A percentile compares a stretch with the other conserved stretches of the same genome.
phyloP scores from a whole-genome alignment of 2,113 vertebrate genomes.

The Halcyon malimbica region DNA sequence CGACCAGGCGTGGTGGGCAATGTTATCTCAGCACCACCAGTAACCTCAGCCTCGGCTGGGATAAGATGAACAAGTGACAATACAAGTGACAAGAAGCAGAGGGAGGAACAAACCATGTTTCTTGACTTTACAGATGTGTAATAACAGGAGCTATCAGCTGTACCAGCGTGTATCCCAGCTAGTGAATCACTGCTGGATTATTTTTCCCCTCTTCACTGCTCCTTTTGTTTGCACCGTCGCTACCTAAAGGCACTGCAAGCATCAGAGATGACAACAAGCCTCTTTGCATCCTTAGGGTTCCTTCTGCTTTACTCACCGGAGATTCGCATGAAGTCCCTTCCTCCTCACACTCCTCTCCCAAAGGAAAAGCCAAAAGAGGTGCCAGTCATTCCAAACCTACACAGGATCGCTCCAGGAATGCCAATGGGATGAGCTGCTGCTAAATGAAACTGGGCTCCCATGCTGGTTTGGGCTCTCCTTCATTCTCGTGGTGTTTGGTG shows the following conservation, averaged over 20 bases:
- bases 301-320: background rate
- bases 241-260: background rate
- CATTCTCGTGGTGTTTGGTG: too few species aligned
- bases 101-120: fast-evolving
- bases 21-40: background rate
- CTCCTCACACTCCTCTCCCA: background rate
- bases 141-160: fast-evolving
- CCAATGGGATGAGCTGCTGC: background rate
- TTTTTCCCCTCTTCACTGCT: background rate
- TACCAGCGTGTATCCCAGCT: background rate
- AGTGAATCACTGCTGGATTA: background rate
- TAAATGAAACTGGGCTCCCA: background rate
- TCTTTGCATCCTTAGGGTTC: fast-evolving
- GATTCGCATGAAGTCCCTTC: background rate
- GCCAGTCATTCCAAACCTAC: background rate
- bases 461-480: fast-evolving
- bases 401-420: background rate
- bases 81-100: background rate
- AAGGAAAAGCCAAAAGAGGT: background rate
- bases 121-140: background rate
- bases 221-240: fast-evolving
- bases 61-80: background rate
- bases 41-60: background rate
- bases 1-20: fast-evolving
- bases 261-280: background rate